Evolutionary conservation across 2,888 invertebrate genomes (phyloP).

Genomic region (Cataglyphis livida): DNA sequence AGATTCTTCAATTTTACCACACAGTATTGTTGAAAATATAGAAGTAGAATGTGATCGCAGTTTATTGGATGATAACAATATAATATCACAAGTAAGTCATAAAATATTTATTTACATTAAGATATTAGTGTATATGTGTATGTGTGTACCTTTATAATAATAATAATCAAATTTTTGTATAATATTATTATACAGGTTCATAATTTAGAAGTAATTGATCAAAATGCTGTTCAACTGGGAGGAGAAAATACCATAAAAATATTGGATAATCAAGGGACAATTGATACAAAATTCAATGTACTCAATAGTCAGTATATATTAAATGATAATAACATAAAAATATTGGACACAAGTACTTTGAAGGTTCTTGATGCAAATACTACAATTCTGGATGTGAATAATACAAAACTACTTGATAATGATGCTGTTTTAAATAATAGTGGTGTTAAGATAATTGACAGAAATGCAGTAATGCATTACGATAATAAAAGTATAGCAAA

Average conservation of each 20-base stretch:
- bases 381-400: slow-evolving; percentile 76
- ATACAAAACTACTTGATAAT: slow-evolving; percentile 77
- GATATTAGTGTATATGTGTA: not conserved
- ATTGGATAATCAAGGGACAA: slow-evolving; percentile 76
- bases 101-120: slow-evolving; percentile 15
- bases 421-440: slow-evolving; percentile 71
- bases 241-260: slow-evolving; percentile 76
- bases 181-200: slow-evolving; percentile 73
- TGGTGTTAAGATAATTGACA: slow-evolving; percentile 74
- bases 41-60: slow-evolving; percentile 79
- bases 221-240: slow-evolving; percentile 76
- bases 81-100: slow-evolving; percentile 79
- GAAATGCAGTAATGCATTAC: slow-evolving; percentile 68
- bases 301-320: slow-evolving; percentile 78
- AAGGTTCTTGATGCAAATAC: slow-evolving; percentile 79
- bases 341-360: slow-evolving; percentile 76
- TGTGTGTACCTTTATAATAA: not conserved
- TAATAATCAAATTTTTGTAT: not conserved
- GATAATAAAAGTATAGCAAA: slow-evolving; percentile 66
- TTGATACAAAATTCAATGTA: slow-evolving; percentile 78
- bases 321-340: slow-evolving; percentile 78
- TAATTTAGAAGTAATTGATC: slow-evolving; percentile 80
- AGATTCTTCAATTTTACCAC: slow-evolving; percentile 79
- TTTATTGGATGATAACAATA: slow-evolving; percentile 78
- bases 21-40: slow-evolving; percentile 79